Base-by-base conservation (phyloP, 2,797 vertebrate genomes). In the Enteromius afrohamiltoni region DNA sequence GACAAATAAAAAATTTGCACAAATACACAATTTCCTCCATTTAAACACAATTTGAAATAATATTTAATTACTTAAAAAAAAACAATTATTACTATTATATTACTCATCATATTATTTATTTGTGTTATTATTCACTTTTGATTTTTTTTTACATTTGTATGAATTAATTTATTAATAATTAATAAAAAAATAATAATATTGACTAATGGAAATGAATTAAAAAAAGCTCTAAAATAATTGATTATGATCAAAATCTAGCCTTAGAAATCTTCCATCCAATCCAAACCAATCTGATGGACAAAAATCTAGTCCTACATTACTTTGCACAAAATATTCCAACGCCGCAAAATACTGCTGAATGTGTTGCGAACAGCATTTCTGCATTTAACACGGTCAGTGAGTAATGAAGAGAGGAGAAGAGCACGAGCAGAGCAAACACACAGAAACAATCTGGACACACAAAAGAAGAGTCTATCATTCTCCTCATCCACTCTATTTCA, bases 381-480 rank as follows among this genome's bases (percentile, higher is more conserved):
- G 3, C 16, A 0, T 60, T 37, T 67, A 64, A n/a, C 51, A 55
- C 37, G 1, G 13, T 23, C 64, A 73, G 83, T 77, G 87, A 86
- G 60, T 77, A 80, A 88, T 88, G 83, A 86, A 70, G 68, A 31
- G n/a, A 23, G 17, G 40, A 74, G 51, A 85, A 76, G 49, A 65
- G 34, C 47, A 79, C 0, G n/a, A 10, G 13, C 71, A 75, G 45
- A 29, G 53, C 31, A 62, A 65, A 83, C 84, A 83, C 67, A 82
- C 64, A 40, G 31, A 75, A 65, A 65, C 80, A 77, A 51, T 40
- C 29, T 51, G 9, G 55, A 79, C 69, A 80, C 85, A 87, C 78
- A 85, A 82, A 82, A 82, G 51, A 85, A 37, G 53, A 10, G 80
- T 78, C 79, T 80, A 88, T 82, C 51, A 83, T 85, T 86, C 74